A percentile compares a stretch with the other conserved stretches of the same genome.
Conservation (phyloP, 2,888 invertebrate genomes). For the Pristionchus mayeri region DNA sequence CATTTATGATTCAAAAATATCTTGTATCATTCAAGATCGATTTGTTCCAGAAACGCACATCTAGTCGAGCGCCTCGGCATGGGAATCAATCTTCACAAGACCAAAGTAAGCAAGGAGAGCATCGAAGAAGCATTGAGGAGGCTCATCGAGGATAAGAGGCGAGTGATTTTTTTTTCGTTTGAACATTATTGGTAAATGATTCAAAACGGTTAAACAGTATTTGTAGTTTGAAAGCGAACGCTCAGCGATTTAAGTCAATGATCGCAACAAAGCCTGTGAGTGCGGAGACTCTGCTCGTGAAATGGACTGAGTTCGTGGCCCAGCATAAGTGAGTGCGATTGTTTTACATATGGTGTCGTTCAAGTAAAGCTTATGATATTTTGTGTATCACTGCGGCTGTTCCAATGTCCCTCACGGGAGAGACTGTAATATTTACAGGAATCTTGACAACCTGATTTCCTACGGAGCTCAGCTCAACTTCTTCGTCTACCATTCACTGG, state of each 20-base stretch:
- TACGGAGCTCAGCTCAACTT: conserved; percentile 46
- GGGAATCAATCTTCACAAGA: conserved; percentile 43
- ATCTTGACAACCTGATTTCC: conserved; percentile 49
- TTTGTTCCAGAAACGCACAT: background rate
- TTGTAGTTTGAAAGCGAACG: conserved; percentile 6
- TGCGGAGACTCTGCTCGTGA: conserved; percentile 60
- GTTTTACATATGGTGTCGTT: background rate
- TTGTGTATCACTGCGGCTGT: background rate
- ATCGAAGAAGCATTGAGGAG: background rate
- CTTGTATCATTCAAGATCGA: too few relatives aligned
- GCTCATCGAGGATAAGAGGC: conserved; percentile 16
- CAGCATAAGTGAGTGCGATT: conserved; percentile 56
- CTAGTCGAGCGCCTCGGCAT: conserved; percentile 34
- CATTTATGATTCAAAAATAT: too few relatives aligned
- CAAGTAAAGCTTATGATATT: background rate
- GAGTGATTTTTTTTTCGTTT: too few relatives aligned
- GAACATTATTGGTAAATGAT: too few relatives aligned
- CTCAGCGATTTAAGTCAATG: too few relatives aligned
- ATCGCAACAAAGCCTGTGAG: conserved; percentile 65
- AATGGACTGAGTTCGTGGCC: conserved; percentile 67
- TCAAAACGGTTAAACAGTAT: background rate
- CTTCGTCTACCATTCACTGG: too few relatives aligned
- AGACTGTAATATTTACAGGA: background rate
- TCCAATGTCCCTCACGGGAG: background rate
- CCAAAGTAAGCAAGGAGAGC: background rate